Evolutionary conservation across 2,797 vertebrate genomes (phyloP).

Genomic region (Tadarida brasiliensis): DNA sequence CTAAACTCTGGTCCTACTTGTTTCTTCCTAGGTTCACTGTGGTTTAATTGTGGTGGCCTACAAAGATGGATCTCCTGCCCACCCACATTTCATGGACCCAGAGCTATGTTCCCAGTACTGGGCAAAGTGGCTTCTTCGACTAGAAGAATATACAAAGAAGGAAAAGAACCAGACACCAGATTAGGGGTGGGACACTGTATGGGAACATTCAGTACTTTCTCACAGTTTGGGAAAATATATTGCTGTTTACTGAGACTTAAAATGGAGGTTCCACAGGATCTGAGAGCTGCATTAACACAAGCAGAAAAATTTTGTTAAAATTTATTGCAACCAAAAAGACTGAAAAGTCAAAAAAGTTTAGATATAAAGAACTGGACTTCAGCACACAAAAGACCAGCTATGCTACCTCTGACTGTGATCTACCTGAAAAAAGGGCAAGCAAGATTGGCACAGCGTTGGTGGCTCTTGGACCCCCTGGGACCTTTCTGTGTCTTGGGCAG

Average conservation of each 20-base stretch:
- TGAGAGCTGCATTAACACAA: background rate
- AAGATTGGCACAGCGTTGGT: background rate
- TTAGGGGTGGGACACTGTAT: background rate
- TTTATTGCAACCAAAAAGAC: background rate
- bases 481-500: background rate
- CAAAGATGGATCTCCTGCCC: constrained; percentile 95
- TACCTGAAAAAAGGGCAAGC: background rate
- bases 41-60: constrained; percentile 98
- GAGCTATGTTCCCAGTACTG: constrained; percentile 92
- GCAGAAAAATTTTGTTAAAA: constrained; percentile 48
- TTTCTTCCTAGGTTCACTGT: constrained; percentile 90
- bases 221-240: background rate
- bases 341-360: constrained; percentile 15
- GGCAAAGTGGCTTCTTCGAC: constrained; percentile 94
- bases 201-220: background rate
- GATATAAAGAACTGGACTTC: background rate
- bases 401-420: background rate
- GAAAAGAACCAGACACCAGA: constrained; percentile 79
- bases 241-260: background rate
- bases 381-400: background rate
- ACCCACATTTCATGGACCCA: constrained; percentile 92
- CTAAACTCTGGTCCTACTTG: background rate
- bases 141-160: constrained; percentile 92
- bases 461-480: background rate
- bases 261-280: background rate